Percentiles rank a stretch among this genome's conserved stretches.
phyloP scores from a whole-genome alignment of 2,113 vertebrate species.

The Petrocephalus zakoni region DNA sequence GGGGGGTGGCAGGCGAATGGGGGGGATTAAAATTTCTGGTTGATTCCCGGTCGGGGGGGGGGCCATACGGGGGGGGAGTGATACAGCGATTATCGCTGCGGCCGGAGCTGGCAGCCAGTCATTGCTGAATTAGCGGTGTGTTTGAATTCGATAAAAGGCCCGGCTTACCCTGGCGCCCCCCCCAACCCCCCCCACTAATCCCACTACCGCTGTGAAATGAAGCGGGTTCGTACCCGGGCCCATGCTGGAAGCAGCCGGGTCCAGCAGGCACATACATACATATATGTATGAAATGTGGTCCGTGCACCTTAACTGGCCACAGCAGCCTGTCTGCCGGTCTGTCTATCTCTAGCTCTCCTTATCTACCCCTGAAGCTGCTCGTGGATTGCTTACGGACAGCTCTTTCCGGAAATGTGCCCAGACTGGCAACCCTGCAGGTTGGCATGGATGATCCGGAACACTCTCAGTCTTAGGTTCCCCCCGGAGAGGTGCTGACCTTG shows the following conservation, averaged over 20 bases:
- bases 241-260: background rate
- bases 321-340: background rate
- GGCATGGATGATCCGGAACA: background rate
- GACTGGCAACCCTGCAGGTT: background rate
- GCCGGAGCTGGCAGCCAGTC: slow-evolving; percentile 45
- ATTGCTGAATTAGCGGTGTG: slow-evolving; percentile 61
- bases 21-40: slow-evolving; percentile 46
- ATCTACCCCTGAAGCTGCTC: background rate
- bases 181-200: slow-evolving; percentile 45
- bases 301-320: background rate
- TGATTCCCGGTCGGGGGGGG: slow-evolving; percentile 48
- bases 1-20: background rate
- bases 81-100: slow-evolving; percentile 50
- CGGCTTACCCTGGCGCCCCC: slow-evolving; percentile 49
- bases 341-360: background rate
- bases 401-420: background rate
- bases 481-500: background rate
- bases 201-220: slow-evolving; percentile 58
- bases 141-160: slow-evolving; percentile 65
- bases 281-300: background rate
- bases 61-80: too few relatives aligned
- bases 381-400: background rate
- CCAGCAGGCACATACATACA: background rate
- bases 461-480: background rate
- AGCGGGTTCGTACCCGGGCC: slow-evolving; percentile 36